Conservation (phyloP, 2,888 invertebrate species). For the Teleiodes luculella region DNA sequence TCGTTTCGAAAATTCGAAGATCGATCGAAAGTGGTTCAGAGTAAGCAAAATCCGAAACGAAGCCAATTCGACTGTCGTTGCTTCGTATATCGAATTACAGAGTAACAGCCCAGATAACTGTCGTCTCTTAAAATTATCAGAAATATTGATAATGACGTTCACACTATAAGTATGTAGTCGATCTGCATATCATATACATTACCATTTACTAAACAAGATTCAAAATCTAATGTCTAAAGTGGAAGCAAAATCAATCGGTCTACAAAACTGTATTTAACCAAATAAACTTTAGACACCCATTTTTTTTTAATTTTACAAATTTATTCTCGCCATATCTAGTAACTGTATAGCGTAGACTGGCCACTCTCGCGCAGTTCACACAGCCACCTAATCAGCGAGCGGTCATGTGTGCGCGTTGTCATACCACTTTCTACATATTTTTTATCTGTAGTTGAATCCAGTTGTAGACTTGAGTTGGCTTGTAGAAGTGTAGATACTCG, state of each 20-base stretch:
- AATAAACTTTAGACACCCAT: too few species aligned
- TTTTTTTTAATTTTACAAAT: not conserved
- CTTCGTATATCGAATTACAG: too few species aligned
- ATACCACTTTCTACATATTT: conserved; percentile 72
- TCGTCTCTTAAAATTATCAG: not conserved
- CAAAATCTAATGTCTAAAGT: not conserved
- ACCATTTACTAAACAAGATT: not conserved
- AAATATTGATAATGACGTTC: not conserved
- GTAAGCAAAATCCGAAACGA: too few species aligned
- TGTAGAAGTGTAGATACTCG: too few species aligned
- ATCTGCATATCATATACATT: not conserved
- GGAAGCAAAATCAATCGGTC: too few species aligned
- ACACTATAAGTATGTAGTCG: not conserved
- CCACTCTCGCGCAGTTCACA: conserved; percentile 31
- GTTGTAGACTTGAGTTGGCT: not conserved
- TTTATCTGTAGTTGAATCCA: conserved; percentile 41
- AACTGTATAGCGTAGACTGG: conserved; percentile 20
- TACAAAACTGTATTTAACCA: too few species aligned
- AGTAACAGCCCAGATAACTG: not conserved
- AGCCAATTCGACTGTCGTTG: too few species aligned
- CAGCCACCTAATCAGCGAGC: conserved; percentile 50
- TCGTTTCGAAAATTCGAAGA: too few species aligned
- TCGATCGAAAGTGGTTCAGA: too few species aligned
- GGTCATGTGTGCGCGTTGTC: conserved; percentile 54
- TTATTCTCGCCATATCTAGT: conserved; percentile 26